Evolutionary conservation across 2,888 invertebrate species (phyloP).

Genomic region (Pelosia muscerda): DNA sequence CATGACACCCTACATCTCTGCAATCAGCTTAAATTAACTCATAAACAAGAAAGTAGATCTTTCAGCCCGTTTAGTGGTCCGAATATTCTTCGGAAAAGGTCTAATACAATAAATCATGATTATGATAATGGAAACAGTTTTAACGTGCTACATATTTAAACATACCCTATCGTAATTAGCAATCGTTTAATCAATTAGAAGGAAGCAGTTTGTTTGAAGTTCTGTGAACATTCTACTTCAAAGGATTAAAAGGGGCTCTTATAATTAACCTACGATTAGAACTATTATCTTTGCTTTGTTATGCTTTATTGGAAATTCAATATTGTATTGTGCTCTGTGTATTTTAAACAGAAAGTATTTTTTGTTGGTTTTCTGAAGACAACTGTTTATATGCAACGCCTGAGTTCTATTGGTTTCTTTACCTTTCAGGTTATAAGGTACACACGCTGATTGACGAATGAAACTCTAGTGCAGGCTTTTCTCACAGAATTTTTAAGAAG

Average conservation of each 20-base stretch:
- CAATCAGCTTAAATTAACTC: no score
- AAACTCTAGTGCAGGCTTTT: no score
- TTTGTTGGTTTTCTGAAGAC: not conserved
- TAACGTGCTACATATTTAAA: conserved; percentile 1
- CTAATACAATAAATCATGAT: not conserved
- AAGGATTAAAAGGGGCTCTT: conserved; percentile 2
- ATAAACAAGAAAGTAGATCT: no score
- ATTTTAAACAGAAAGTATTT: not conserved
- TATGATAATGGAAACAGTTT: not conserved
- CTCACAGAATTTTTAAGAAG: no score
- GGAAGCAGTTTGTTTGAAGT: conserved; percentile 14
- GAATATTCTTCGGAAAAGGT: no score
- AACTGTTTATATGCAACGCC: no score
- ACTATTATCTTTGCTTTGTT: not conserved
- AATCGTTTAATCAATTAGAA: conserved; percentile 6
- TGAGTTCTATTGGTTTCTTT: no score
- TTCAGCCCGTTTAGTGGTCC: no score
- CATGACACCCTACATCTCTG: no score
- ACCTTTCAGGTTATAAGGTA: no score
- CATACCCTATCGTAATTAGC: not conserved
- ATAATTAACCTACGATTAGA: conserved; percentile 7
- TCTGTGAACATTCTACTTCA: conserved; percentile 13
- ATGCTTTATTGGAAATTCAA: not conserved
- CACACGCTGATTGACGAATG: no score
- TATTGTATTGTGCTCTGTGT: not conserved